Conservation (phyloP, 2,113 vertebrate genomes). For the Gorilla gorilla region DNA sequence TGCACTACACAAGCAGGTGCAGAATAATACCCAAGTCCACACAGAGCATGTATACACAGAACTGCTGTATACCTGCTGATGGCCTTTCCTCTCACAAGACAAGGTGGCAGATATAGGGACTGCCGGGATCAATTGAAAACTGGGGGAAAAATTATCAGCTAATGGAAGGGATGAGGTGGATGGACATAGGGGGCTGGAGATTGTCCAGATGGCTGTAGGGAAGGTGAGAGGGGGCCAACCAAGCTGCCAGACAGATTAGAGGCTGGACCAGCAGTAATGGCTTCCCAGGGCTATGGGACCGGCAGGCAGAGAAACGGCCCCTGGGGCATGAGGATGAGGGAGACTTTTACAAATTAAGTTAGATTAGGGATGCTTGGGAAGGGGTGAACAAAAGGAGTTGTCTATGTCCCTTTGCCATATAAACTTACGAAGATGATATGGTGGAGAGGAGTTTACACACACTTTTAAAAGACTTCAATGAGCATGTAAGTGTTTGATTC, state of each 20-base stretch:
- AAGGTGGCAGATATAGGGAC: not conserved
- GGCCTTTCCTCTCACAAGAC: not conserved
- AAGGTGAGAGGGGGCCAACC: not conserved
- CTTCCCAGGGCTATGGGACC: not conserved
- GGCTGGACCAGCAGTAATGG: not conserved
- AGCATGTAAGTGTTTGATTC: not conserved
- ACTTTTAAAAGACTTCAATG: conserved; percentile 26
- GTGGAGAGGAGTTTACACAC: not conserved
- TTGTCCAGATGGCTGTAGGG: not conserved
- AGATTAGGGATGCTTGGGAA: not conserved
- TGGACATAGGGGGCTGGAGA: not conserved
- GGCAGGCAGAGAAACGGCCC: not conserved
- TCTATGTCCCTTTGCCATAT: not conserved
- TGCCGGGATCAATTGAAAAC: not conserved
- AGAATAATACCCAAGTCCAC: too few species aligned
- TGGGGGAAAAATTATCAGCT: not conserved
- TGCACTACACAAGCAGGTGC: not conserved
- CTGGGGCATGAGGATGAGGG: not conserved
- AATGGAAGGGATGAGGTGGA: not conserved
- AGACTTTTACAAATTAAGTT: not conserved
- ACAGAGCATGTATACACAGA: not conserved
- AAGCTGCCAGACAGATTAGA: not conserved
- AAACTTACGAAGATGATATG: not conserved
- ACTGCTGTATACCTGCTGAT: not conserved
- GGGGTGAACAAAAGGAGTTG: not conserved